phyloP scores from a whole-genome alignment of 2,888 invertebrate species.

The Anthrax anthrax region DNA sequence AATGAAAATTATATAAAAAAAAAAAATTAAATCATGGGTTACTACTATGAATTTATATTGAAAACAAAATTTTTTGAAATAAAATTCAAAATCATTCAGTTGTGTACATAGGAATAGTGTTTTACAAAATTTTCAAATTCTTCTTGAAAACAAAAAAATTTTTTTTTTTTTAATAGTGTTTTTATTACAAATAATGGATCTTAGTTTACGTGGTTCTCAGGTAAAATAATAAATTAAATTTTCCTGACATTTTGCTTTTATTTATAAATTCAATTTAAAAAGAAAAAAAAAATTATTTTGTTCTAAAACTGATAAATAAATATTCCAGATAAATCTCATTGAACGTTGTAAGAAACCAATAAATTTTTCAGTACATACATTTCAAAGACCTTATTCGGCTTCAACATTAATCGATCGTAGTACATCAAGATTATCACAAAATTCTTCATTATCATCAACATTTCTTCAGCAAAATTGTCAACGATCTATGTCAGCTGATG shows the following conservation, averaged over 20 bases:
- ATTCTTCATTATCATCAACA: neutral
- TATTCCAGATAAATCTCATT: slow-evolving; percentile 34
- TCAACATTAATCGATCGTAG: neutral
- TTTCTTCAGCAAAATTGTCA: neutral
- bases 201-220: slow-evolving; percentile 33
- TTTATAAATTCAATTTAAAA: too few relatives aligned
- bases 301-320: too few relatives aligned
- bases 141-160: too few relatives aligned
- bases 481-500: slow-evolving; percentile 32
- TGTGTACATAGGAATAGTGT: too few relatives aligned
- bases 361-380: slow-evolving; percentile 13
- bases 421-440: neutral
- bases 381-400: slow-evolving; percentile 30
- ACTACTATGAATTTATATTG: too few relatives aligned
- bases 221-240: slow-evolving; percentile 18
- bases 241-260: neutral
- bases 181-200: slow-evolving; percentile 35
- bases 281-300: too few relatives aligned
- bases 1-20: too few relatives aligned
- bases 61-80: too few relatives aligned
- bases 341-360: slow-evolving; percentile 28
- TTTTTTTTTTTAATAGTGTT: too few relatives aligned
- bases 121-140: too few relatives aligned
- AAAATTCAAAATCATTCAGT: too few relatives aligned
- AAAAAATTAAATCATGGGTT: too few relatives aligned